phyloP scores from a whole-genome alignment of 2,888 invertebrate genomes.

The Pomacea canaliculata region DNA sequence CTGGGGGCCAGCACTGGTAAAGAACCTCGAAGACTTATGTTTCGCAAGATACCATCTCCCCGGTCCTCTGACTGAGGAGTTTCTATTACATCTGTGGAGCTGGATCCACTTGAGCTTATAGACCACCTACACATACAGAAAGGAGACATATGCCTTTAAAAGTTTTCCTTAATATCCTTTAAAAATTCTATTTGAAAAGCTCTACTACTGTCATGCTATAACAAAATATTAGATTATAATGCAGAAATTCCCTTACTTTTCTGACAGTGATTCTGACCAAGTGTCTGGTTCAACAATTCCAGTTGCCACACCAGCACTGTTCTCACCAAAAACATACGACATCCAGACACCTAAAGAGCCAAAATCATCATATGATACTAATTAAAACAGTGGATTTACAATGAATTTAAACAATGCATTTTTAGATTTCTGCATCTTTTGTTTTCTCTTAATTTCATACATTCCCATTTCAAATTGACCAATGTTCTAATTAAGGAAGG shows the following conservation, averaged over 20 bases:
- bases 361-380: not conserved
- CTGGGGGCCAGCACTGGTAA: not conserved
- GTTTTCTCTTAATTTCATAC: not conserved
- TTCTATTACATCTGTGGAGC: slow-evolving; percentile 69
- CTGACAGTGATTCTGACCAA: slow-evolving; percentile 17
- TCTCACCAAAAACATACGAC: slow-evolving; percentile 88
- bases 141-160: too few relatives aligned
- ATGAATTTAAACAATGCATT: not conserved
- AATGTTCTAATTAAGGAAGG: too few relatives aligned
- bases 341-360: slow-evolving; percentile 78
- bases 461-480: too few relatives aligned
- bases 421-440: not conserved
- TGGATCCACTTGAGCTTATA: slow-evolving; percentile 64
- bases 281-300: slow-evolving; percentile 48
- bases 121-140: slow-evolving; percentile 39
- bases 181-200: too few relatives aligned
- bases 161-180: too few relatives aligned
- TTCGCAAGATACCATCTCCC: slow-evolving; percentile 1
- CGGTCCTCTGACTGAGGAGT: slow-evolving; percentile 52
- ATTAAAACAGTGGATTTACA: not conserved
- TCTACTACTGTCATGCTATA: too few relatives aligned
- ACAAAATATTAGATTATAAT: too few relatives aligned
- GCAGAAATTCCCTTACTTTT: slow-evolving; percentile 9
- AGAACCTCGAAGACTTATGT: slow-evolving; percentile 2
- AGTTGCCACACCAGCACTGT: slow-evolving; percentile 73